Base-by-base conservation (phyloP, 2,797 vertebrate genomes). In the Percopsis omiscomaycus region DNA sequence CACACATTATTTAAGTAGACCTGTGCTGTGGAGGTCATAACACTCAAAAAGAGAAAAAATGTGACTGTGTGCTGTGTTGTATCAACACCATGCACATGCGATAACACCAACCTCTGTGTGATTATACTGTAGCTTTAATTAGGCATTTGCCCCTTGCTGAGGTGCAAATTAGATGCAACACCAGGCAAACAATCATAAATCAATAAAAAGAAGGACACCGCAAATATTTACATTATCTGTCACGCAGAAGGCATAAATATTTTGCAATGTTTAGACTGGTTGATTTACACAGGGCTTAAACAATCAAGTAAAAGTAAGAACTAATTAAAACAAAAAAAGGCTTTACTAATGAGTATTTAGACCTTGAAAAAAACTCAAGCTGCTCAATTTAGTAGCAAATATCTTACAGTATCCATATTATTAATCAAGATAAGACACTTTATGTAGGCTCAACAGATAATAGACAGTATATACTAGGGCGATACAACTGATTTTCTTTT, bases 161-260 rank as follows among this genome's bases (percentile, higher is more conserved):
- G 83, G 71, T 81, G 83, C 58, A 83, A 85, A 85, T 87, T 66
- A 68, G 30, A 66, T 44, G 53, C 5, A 13, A 64, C 68, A 59
- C 56, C 75, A 64, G 52, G 67, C 46, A 63, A 28, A 77, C n/a
- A 27, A 58, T 16, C 28, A 3, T 59, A 29, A 29, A 47, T 47
- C 28, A 32, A 32, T 50, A 15, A 15, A 4, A 3, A n/a, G 27
- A 1, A 12, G 10, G 27, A 4, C 13, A 37, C 4, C 6, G 47
- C 44, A 57, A 57, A 57, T 5, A 15, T 57, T 22, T 32, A 60
- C 47, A 28, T 15, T 28, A 49, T 14, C 28, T 30, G 9, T 27
- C 59, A 8, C 15, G 12, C 30, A 45, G n/a, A 57, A 16, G 37
- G 55, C 37, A 37, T 44, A 30, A 42, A 12, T 57, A n/a, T 44